phyloP scores from a whole-genome alignment of 2,888 invertebrate species.

The Sesamia inferens region DNA sequence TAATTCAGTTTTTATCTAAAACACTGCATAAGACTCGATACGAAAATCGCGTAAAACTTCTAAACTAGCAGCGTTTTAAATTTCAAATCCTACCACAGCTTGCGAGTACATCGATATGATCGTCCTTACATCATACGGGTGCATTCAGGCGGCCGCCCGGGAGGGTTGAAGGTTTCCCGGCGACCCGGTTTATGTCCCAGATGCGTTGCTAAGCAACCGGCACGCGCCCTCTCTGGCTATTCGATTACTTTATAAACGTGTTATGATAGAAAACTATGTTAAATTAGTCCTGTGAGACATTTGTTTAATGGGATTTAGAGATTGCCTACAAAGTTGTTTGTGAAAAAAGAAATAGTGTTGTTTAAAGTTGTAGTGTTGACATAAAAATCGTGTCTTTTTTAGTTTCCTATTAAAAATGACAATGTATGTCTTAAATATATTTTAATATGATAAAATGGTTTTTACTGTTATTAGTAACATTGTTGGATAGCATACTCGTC shows the following conservation, averaged over 20 bases:
- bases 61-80: slow-evolving; percentile 22
- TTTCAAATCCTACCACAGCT: slow-evolving; percentile 24
- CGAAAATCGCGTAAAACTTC: neutral
- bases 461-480: neutral
- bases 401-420: neutral
- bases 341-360: neutral
- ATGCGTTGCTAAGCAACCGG: slow-evolving; percentile 77
- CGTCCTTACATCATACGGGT: slow-evolving; percentile 46
- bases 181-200: slow-evolving; percentile 80
- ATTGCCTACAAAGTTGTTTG: slow-evolving; percentile 14
- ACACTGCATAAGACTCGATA: neutral
- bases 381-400: neutral
- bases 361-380: neutral
- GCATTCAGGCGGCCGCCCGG: slow-evolving; percentile 58
- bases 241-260: slow-evolving; percentile 66
- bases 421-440: neutral
- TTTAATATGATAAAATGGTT: neutral
- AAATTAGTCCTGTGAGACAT: slow-evolving; percentile 54
- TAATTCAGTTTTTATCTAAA: neutral
- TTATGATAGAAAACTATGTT: slow-evolving; percentile 62
- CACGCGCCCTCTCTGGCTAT: slow-evolving; percentile 62
- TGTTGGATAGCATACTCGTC: neutral
- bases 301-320: slow-evolving; percentile 37
- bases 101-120: slow-evolving; percentile 33
- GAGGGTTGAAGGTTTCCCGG: slow-evolving; percentile 62